Base-by-base conservation (phyloP, 2,113 vertebrate species). In the Epinephelus fuscoguttatus region DNA sequence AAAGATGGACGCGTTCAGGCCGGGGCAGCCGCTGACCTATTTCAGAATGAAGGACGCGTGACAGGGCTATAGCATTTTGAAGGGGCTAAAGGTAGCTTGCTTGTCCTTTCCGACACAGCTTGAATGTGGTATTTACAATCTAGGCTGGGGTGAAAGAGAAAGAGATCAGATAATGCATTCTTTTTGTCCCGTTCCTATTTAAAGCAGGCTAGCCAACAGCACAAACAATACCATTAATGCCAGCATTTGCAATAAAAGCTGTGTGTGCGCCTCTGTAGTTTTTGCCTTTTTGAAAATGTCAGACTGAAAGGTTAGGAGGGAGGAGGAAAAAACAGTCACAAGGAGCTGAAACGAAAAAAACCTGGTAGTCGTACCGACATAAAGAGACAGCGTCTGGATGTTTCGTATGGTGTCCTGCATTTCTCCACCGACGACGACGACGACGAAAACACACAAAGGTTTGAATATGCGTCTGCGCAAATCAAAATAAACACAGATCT, bases 61-160 rank as follows among this genome's bases (percentile, higher is more conserved):
- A 63, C 70, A 25, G 60, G 75, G 74, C 63, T 14, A 52, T 86
- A 82, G 89, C 87, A 80, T 92, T 92, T 90, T 82, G 42, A 80
- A 68, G 50, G 77, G 85, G 79, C 75, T 68, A 87, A 89, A 82
- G 85, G 81, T 78, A 67, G 66, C 79, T 80, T 49, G 78, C 80
- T 81, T 80, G 79, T 91, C 88, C 86, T 88, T 87, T 84, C 78
- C 23, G 61, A 85, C 87, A 70, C 72, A 45, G 45, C 77, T 79
- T 25, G 62, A 78, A 80, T 71, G 89, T 90, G 92, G 83, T 92
- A 94, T 93, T 94, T 95, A 93, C 90, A 93, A 89, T 92, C 89
- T 73, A 25, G 70, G 64, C 84, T 70, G 15, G 76, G 85, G 78
- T 81, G 75, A 78, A 67, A 84, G 73, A 88, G 72, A 86, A 84